Evolutionary conservation across 2,888 invertebrate species (phyloP).

Genomic region (Dolichopus griseipennis): DNA sequence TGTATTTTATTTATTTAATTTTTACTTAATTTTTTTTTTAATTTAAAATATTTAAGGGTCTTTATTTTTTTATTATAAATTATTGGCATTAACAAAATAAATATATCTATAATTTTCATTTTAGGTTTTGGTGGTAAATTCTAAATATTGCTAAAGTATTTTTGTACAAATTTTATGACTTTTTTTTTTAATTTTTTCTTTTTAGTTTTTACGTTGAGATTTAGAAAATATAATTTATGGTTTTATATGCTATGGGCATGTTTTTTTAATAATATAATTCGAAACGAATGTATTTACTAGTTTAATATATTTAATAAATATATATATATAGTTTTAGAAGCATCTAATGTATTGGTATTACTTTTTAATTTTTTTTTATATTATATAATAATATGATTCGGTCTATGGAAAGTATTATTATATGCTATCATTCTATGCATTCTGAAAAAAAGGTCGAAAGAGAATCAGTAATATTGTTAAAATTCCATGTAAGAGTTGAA

Average conservation of each 20-base stretch:
- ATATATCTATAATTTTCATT: neutral
- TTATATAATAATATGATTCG: neutral
- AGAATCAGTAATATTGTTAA: no score
- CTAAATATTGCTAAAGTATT: neutral
- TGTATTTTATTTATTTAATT: no score
- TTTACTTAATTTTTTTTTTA: no score
- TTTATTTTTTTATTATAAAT: neutral
- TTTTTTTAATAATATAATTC: neutral
- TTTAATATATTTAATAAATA: neutral
- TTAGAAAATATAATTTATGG: constrained; percentile 1
- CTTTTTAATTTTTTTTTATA: neutral
- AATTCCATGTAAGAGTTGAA: no score
- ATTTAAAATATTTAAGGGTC: no score
- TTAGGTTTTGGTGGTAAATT: neutral
- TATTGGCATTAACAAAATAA: constrained; percentile 4
- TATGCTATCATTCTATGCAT: no score
- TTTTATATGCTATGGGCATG: neutral
- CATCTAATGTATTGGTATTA: neutral
- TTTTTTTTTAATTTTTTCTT: neutral
- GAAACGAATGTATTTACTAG: neutral
- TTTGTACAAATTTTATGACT: constrained; percentile 1
- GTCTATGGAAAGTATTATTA: no score
- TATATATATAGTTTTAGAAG: neutral
- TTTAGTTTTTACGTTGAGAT: neutral
- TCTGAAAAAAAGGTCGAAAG: no score